Evolutionary conservation across 2,888 invertebrate species (phyloP), one percentile per base, ranked within the genome.

Genomic region (Troides helena): DNA sequence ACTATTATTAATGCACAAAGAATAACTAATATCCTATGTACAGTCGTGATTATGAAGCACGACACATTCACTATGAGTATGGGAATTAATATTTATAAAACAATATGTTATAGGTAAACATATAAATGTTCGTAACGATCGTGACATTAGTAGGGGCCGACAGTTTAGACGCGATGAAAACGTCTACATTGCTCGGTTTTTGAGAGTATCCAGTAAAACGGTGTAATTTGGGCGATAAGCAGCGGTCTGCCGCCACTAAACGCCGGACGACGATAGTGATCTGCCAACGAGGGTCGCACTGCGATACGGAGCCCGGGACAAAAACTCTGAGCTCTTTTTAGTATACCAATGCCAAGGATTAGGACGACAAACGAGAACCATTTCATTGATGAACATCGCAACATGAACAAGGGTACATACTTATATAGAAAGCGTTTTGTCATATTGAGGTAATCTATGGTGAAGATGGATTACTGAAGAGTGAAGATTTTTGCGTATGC

Each of bases 151-250:
- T 70, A 67, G 60, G 63, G 67, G 30, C 30, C 43, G 17, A 18
- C 64, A 66, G 60, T 61, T 59, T 67, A 67, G 63, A 67, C 6
- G n/a, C 43, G 60, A 53, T 60, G 70, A 70, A 66, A 69, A 43
- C 30, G 64, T 67, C 63, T 78, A 83, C 82, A 83, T 82, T 81
- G 81, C 80, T 81, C 85, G 85, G 83, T 88, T 86, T 87, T 85
- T 80, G 82, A 84, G 82, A 83, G 83, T 80, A 83, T 84, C 82
- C 79, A 81, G 83, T 86, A 87, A 87, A 89, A 85, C 80, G 83
- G 85, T 85, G 90, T 89, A 86, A 90, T 91, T 90, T 87, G 85
- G 74, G 76, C 82, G 90, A 91, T 91, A 91, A 91, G 86, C 80
- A 80, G 74, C 76, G 82, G 85, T 84, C 85, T 82, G 81, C 77